Percentiles rank a stretch among this genome's conserved stretches.
phyloP scores from a whole-genome alignment of 1,140 invertebrate species.

The Eubasilissa regina region DNA sequence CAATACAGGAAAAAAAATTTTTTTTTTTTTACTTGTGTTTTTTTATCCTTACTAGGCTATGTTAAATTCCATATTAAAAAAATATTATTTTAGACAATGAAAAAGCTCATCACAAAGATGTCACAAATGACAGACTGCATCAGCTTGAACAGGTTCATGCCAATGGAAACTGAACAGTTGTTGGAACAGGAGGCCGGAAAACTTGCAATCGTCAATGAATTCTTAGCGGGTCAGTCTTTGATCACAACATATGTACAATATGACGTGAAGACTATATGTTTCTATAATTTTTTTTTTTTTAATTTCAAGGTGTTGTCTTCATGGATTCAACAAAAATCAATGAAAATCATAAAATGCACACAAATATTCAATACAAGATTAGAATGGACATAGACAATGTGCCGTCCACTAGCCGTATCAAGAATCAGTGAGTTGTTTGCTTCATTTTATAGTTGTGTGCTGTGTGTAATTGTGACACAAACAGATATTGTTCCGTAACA shows the following conservation, averaged over 20 bases:
- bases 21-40: too few species aligned
- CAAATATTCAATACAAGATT: constrained; percentile 75
- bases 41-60: too few species aligned
- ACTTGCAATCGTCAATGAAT: constrained; percentile 73
- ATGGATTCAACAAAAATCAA: constrained; percentile 62
- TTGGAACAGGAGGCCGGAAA: constrained; percentile 71
- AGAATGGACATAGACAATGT: constrained; percentile 80
- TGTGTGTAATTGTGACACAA: too few species aligned
- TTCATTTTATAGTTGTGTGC: too few species aligned
- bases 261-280: background rate
- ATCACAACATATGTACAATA: background rate
- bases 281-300: constrained; percentile 1
- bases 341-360: constrained; percentile 59
- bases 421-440: constrained; percentile 71
- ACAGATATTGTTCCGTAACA: too few species aligned
- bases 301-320: constrained; percentile 70
- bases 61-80: too few species aligned
- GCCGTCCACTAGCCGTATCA: constrained; percentile 75
- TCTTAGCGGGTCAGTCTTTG: constrained; percentile 70
- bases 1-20: too few species aligned
- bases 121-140: constrained; percentile 75
- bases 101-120: constrained; percentile 62
- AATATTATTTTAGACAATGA: constrained; percentile 61
- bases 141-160: constrained; percentile 73
- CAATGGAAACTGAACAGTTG: constrained; percentile 70